Percentiles rank a stretch among this genome's conserved stretches.
phyloP scores from a whole-genome alignment of 2,888 invertebrate genomes.

The Agelastica alni region DNA sequence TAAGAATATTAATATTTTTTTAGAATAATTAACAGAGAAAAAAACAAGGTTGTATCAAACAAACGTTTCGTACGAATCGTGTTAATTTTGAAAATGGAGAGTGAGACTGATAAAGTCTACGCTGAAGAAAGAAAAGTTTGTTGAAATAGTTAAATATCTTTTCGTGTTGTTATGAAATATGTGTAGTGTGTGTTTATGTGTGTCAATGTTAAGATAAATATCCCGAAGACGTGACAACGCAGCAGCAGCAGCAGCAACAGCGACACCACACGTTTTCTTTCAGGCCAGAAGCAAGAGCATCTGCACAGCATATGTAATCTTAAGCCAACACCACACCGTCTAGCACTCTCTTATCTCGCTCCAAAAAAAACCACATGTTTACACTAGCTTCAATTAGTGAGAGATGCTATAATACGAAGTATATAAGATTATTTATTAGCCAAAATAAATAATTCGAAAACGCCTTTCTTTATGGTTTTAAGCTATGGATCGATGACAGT shows the following conservation, averaged over 20 bases:
- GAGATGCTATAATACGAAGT: conserved; percentile 35
- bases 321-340: conserved; percentile 30
- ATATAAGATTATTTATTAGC: conserved; percentile 41
- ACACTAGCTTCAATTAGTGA: conserved; percentile 43
- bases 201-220: not conserved
- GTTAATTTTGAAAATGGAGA: too few species aligned
- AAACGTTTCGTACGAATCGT: too few species aligned
- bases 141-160: too few species aligned
- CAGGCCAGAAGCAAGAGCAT: conserved; percentile 31
- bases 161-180: not conserved
- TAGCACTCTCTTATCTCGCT: conserved; percentile 38
- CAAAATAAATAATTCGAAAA: conserved; percentile 38
- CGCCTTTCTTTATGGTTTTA: conserved; percentile 31
- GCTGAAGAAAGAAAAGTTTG: too few species aligned
- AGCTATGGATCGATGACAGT: conserved; percentile 36
- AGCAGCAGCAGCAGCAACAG: too few species aligned
- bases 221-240: conserved; percentile 24
- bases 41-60: too few species aligned
- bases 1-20: too few species aligned
- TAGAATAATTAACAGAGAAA: too few species aligned
- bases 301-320: conserved; percentile 43
- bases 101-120: too few species aligned
- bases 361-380: conserved; percentile 48
- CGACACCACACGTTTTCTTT: conserved; percentile 16
- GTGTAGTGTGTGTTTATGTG: not conserved